Base-by-base conservation (phyloP, 2,113 vertebrate species). In the Motacilla alba region DNA sequence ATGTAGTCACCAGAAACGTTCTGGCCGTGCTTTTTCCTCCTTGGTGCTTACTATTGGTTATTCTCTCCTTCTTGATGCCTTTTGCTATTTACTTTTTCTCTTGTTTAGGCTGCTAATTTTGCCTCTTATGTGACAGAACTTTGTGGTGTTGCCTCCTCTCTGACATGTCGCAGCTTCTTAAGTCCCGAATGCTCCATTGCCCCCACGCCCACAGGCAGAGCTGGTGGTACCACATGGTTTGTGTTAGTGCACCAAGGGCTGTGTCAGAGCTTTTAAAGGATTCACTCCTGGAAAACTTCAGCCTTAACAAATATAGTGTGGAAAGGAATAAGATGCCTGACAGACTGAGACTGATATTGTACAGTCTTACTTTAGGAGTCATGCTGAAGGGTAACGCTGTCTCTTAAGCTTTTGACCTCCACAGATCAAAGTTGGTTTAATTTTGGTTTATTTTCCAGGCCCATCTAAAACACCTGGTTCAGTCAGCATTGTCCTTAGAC, bases 401-500 rank as follows among this genome's bases (percentile, higher is more conserved):
- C 63, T 85, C 62, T 88, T 76, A 27, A 88, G 55, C 5, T 83
- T 89, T 87, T 94, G 83, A 94, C 64, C 55, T 75, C 47, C 31
- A 43, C 20, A 63, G 60, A 46, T 63, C 78, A 70, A 95, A 55
- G 33, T 20, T 84, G 43, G 15, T 75, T 92, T 81, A 43, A 58
- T 81, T 91, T 58, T 81, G 50, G 33, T 56, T 89, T 74, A 30
- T 93, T 91, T 95, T 87, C 33, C 30, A 47, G 83, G 52, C n/a
- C 31, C 5, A 1, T 64, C 62, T 76, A 26, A 96, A 94, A 56
- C 3, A 7, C 47, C 50, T 10, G 13, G 6, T 69, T 79, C 12
- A 23, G 41, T 76, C 66, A 79, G 33, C 17, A 21, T 26, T 53
- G 49, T 60, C 62, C 70, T 79, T 52, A 85, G 41, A 60, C 59